Evolutionary conservation across 2,888 invertebrate genomes (phyloP), one percentile per base, ranked within the genome.

Genomic region (Limnephilus auricula): DNA sequence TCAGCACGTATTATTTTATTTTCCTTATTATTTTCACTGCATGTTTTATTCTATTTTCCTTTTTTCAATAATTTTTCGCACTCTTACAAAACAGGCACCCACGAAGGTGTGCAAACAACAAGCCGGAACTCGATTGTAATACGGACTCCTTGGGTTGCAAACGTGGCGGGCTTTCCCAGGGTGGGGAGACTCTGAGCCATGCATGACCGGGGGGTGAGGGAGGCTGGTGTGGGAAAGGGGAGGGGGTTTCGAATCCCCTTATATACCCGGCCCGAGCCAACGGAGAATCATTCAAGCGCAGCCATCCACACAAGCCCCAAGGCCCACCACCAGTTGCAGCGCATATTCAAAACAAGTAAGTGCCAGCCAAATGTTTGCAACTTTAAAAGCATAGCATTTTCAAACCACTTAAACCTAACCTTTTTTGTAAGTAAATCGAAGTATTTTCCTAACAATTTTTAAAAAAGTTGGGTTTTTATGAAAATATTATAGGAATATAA

Each of bases 281-380:
- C 31, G 34, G 82, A 15, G 31, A 9, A 45, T 31, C 88, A 88
- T 78, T 32, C 34, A 88, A 85, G 85, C 45, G 45, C 82, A 34
- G 18, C 82, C 18, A 18, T 37, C 85, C 88, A 30, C 88, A 15
- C 31, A 78, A 88, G 40, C 88, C 65, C 9, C 65, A 15, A 88
- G 25, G 50, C 88, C 88, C 79, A 50, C 32, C 32, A 37, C 79
- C 79, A 30, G n/a, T 82, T 82, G 82, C 82, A 82, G 82, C 34
- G 82, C 82, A 25, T 82, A 25, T 79, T 34, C 79, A 15, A 89
- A 79, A 89, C 89, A 89, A 89, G 89, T 89, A 89, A 89, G 89
- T 89, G n/a, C 89, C 78, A 31, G 37, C 79, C n/a, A 25, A 45
- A 13, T 45, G 45, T 25, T 65, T 65, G 0, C 18, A 65, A 65